phyloP scores from a whole-genome alignment of 2,797 vertebrate species.

The Oryzias sinensis region DNA sequence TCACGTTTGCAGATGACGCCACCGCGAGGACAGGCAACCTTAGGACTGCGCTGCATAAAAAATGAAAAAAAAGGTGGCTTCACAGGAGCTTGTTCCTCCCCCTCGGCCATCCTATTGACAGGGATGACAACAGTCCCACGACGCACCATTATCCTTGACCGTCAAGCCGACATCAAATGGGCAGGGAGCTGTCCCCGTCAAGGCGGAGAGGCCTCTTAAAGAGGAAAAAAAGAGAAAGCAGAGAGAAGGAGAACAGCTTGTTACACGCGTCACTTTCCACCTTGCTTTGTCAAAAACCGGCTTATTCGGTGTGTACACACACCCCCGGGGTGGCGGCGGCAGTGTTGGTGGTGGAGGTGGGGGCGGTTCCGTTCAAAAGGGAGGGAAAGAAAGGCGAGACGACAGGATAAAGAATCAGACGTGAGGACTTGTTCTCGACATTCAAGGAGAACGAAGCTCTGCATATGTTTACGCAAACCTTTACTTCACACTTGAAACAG shows the following conservation, averaged over 20 bases:
- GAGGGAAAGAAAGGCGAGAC: conserved; percentile 46
- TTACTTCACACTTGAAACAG: conserved; percentile 52
- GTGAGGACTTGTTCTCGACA: conserved; percentile 70
- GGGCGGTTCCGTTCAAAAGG: conserved; percentile 69
- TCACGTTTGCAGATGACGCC: conserved; percentile 70
- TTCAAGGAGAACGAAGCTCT: conserved; percentile 54
- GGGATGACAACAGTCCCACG: conserved; percentile 98
- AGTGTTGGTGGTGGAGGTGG: too few species aligned
- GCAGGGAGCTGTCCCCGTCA: conserved; percentile 90
- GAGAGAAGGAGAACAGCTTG: conserved; percentile 64
- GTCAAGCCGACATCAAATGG: conserved; percentile 94
- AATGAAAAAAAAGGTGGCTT: conserved; percentile 59
- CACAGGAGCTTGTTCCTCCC: conserved; percentile 32
- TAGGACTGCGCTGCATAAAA: conserved; percentile 38
- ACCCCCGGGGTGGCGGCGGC: conserved; percentile 75
- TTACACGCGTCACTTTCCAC: conserved; percentile 88
- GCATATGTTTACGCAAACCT: conserved; percentile 68
- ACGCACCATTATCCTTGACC: conserved; percentile 98
- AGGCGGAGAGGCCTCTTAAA: conserved; percentile 76
- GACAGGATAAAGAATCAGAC: conserved; percentile 75
- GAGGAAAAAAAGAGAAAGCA: conserved; percentile 33
- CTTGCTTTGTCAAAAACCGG: conserved; percentile 90
- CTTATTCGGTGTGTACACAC: conserved; percentile 83
- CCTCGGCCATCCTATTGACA: conserved; percentile 90
- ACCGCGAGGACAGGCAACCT: conserved; percentile 87